phyloP scores from a whole-genome alignment of 2,797 vertebrate species.

The Podarcis lilfordi region DNA sequence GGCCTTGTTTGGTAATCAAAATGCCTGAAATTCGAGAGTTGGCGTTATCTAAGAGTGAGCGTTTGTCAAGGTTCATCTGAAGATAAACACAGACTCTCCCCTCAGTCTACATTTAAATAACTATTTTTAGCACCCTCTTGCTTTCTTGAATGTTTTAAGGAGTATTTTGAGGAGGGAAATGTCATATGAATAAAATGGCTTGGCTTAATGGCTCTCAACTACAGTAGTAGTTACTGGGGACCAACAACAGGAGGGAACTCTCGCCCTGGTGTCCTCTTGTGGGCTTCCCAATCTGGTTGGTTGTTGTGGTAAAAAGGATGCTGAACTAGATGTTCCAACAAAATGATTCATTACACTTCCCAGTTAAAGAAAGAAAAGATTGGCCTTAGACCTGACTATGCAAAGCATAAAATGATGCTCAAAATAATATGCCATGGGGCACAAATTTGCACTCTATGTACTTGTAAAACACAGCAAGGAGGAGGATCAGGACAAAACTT shows the following conservation, averaged over 20 bases:
- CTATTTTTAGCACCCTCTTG: slow-evolving; percentile 18
- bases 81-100: slow-evolving; percentile 25
- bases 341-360: not conserved
- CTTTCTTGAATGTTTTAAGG: not conserved
- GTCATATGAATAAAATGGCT: not conserved
- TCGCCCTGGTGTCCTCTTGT: not conserved
- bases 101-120: slow-evolving; percentile 7
- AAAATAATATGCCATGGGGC: not conserved
- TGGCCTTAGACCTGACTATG: not conserved
- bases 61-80: slow-evolving; percentile 22
- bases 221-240: not conserved
- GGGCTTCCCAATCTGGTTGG: not conserved
- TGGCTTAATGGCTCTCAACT: not conserved
- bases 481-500: too few relatives aligned
- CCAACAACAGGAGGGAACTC: not conserved
- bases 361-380: not conserved
- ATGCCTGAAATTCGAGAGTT: slow-evolving; percentile 7
- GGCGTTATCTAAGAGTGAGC: slow-evolving; percentile 15
- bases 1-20: slow-evolving; percentile 54
- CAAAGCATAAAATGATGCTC: not conserved
- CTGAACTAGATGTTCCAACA: not conserved
- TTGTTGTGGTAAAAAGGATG: not conserved
- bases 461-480: too few relatives aligned
- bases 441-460: too few relatives aligned
- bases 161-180: slow-evolving; percentile 1